phyloP scores from a whole-genome alignment of 92 coral and sea anemone species.

The Epizoanthus fatuus region DNA sequence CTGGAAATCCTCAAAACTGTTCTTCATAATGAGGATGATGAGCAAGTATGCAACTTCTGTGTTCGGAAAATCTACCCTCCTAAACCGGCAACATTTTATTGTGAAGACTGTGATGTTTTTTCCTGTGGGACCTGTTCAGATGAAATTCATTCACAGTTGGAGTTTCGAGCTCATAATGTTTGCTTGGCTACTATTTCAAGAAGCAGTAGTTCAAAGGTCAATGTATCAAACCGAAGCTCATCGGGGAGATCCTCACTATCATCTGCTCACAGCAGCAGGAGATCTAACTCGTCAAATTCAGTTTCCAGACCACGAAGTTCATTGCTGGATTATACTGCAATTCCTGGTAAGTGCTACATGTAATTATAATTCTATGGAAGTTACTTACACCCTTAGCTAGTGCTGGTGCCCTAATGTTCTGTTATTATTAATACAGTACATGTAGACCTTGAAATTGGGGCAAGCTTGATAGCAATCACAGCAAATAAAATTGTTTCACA shows the following conservation, averaged over 20 bases:
- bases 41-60: slow-evolving; percentile 93
- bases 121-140: slow-evolving; percentile 96
- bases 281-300: neutral
- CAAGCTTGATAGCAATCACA: no score
- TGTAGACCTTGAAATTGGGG: neutral
- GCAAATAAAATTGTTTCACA: no score
- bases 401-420: neutral
- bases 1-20: slow-evolving; percentile 86
- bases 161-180: slow-evolving; percentile 88
- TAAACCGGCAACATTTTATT: slow-evolving; percentile 87
- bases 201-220: neutral
- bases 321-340: slow-evolving; percentile 72
- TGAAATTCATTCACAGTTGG: slow-evolving; percentile 92
- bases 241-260: neutral
- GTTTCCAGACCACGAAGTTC: slow-evolving; percentile 61
- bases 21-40: slow-evolving; percentile 80
- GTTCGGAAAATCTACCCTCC: slow-evolving; percentile 96
- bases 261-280: slow-evolving; percentile 9
- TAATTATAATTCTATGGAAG: no score
- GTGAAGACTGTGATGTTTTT: slow-evolving; percentile 89
- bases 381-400: no score
- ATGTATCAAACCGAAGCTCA: neutral
- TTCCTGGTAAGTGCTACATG: slow-evolving; percentile 87
- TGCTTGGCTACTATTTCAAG: slow-evolving; percentile 76
- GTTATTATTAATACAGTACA: neutral